phyloP scores from a whole-genome alignment of 92 coral and sea anemone genomes.

The Heliopora coerulea region DNA sequence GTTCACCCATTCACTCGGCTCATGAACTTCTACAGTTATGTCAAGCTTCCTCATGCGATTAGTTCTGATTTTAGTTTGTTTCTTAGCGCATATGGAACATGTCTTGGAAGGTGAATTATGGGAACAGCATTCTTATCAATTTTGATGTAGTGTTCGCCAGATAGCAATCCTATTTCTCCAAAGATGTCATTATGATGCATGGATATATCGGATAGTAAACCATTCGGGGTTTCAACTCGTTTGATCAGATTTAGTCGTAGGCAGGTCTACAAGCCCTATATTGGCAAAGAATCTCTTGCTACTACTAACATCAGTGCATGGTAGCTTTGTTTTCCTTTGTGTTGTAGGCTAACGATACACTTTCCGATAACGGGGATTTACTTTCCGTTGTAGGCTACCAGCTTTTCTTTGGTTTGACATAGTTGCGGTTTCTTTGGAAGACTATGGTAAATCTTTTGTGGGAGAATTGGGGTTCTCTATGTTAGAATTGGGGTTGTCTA shows the following conservation, averaged over 20 bases:
- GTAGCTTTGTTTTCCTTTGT: not conserved
- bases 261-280: not conserved
- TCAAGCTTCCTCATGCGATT: not conserved
- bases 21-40: not conserved
- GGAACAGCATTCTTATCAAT: not conserved
- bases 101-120: not conserved
- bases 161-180: not conserved
- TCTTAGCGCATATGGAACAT: not conserved
- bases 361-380: conserved; percentile 22
- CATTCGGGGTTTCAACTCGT: not conserved
- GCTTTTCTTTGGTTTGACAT: conserved; percentile 1
- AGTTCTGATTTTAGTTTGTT: not conserved
- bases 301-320: not conserved
- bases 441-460: conserved; percentile 14
- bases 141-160: conserved; percentile 1
- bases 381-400: conserved; percentile 1
- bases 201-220: too few relatives aligned
- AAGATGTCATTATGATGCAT: too few relatives aligned
- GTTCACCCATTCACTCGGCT: conserved; percentile 8
- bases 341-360: conserved; percentile 5
- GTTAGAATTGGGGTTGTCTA: conserved; percentile 26
- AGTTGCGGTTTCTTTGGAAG: conserved; percentile 8
- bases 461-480: conserved; percentile 16
- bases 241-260: not conserved
- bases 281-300: not conserved